Base-by-base conservation (phyloP, 2,888 invertebrate species). In the Amblyjoppa fuscipennis region DNA sequence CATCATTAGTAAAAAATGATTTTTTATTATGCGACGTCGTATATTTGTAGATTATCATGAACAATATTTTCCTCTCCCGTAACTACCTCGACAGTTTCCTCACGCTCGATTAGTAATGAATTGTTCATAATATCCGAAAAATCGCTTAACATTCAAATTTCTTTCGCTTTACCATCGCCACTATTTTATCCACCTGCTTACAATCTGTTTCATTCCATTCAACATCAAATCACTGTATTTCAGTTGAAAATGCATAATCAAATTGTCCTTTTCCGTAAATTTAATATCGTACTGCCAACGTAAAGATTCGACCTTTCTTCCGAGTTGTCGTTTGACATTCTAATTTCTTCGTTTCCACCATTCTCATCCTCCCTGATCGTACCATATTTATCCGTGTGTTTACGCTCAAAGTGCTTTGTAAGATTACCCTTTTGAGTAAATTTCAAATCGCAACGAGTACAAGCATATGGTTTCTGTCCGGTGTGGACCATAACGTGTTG, bases 401-500 rank as follows among this genome's bases (percentile, higher is more conserved):
- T 89, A 64, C 89, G 82, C 25, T 88, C 84, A 49, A 81, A 85
- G 68, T 89, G 89, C 66, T 89, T 89, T 0, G 75, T 86, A 13
- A 90, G 80, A 86, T 89, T 89, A 16, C 89, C 89, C 53, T 89
- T 89, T 59, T 90, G 90, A 2, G 89, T 90, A 45, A 90, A 90
- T 83, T 81, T 89, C 3, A 80, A 71, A 34, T 85, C 84, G 82
- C 90, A 90, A 6, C 74, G 61, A 6, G 68, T 28, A 61, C 90
- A 90, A 5, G 85, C 75, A 76, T 84, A 90, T 2, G 90, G 90
- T 61, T 87, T 89, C 64, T 89, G 90, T 56, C 90, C 90, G 0
- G 90, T 90, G 51, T 90, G 90, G 9, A 88, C 83, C 88, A 90
- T 86, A 5, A 90, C 86, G 77, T 90, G 90, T 73, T 89, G 90